Base-by-base conservation (phyloP, 2,113 vertebrate species). In the Chionodraco myersi region DNA sequence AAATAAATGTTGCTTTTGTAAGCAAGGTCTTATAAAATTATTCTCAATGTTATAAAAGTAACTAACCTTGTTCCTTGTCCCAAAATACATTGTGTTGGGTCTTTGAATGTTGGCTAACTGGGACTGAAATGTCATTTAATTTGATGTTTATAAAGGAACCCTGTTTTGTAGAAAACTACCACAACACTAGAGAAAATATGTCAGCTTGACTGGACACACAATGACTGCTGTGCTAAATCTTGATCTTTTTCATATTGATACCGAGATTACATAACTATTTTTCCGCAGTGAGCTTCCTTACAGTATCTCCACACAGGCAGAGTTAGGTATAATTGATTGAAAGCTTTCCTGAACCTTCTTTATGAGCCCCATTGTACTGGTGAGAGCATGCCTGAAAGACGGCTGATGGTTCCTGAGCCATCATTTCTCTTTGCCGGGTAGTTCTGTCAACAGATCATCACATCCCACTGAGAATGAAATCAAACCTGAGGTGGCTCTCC, bases 381-480 rank as follows among this genome's bases (percentile, higher is more conserved):
- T 14, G 83, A 68, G 45, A 82, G 82, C 63, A 51, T 16, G 61
- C 63, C 62, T 56, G 68, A 76, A 61, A 69, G 77, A 60, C 56
- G 47, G 85, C 80, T 78, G 87, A 86, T 34, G 54, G 84, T 71
- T 86, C 79, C 47, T 74, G 83, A 58, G 67, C 75, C 66, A 14
- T 53, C 45, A 58, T 66, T 77, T 78, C 82, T 30, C 66, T 80
- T 80, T 78, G 72, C 82, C 5, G 82, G 79, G 73, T 88, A 80
- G 86, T 75, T 89, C 87, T 88, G 84, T 92, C 91, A 90, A 93
- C 91, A 90, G 86, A 87, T 89, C 89, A 85, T 92, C 87, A 59
- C 81, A 56, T 89, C 87, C 85, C 85, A 73, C 86, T 71, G 90
- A 84, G 91, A 89, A 80, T 60, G 88, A 85, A 90, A 85, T 89